phyloP scores from a whole-genome alignment of 2,113 vertebrate species.

The Grammomys dolichurus region DNA sequence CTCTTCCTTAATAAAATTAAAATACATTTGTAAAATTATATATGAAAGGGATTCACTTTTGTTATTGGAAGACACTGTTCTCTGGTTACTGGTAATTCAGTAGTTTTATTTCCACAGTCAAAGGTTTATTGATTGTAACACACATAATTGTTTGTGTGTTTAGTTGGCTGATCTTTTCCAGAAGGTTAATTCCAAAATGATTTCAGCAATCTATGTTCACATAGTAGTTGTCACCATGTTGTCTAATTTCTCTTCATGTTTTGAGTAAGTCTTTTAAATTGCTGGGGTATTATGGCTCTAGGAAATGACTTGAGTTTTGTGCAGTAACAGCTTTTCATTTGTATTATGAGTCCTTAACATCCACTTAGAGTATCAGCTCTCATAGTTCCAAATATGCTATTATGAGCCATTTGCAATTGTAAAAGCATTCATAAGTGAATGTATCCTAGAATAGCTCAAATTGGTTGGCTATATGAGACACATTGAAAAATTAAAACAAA shows the following conservation, averaged over 20 bases:
- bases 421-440: slow-evolving; percentile 75
- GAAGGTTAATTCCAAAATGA: slow-evolving; percentile 42
- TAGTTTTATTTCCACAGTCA: slow-evolving; percentile 41
- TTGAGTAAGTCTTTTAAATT: slow-evolving; percentile 69
- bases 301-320: slow-evolving; percentile 66
- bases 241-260: slow-evolving; percentile 64
- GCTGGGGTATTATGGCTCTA: slow-evolving; percentile 39
- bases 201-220: slow-evolving; percentile 61
- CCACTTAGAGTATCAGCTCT: slow-evolving; percentile 61
- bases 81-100: slow-evolving; percentile 36
- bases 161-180: slow-evolving; percentile 60
- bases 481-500: slow-evolving; percentile 72
- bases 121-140: slow-evolving; percentile 58
- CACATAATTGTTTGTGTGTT: slow-evolving; percentile 52
- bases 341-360: slow-evolving; percentile 74
- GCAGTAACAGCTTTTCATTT: slow-evolving; percentile 75
- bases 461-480: slow-evolving; percentile 54
- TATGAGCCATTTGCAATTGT: slow-evolving; percentile 67
- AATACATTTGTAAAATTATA: neutral
- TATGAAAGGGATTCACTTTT: neutral
- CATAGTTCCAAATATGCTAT: slow-evolving; percentile 52
- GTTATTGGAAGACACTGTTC: slow-evolving; percentile 34
- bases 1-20: neutral
- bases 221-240: slow-evolving; percentile 53
- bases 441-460: slow-evolving; percentile 47